Conservation (phyloP, 2,113 vertebrate species). For the Dolichallabes microphthalmus region DNA sequence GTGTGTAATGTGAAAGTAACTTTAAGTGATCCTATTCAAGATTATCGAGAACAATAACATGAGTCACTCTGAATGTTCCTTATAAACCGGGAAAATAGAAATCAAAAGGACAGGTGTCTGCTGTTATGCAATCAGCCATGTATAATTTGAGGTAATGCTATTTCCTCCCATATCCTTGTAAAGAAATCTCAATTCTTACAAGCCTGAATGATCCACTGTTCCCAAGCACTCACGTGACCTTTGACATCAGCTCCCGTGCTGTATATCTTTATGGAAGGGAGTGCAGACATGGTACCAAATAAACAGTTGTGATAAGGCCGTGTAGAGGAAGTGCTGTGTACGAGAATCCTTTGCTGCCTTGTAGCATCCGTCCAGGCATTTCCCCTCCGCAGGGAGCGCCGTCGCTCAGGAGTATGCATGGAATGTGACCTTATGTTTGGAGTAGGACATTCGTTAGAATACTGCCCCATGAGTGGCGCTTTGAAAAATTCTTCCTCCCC, state of each 20-base stretch:
- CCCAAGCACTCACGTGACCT: slow-evolving; percentile 2
- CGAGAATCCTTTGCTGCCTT: slow-evolving; percentile 62
- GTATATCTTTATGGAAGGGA: slow-evolving; percentile 36
- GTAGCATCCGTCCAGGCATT: slow-evolving; percentile 65
- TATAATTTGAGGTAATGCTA: not conserved
- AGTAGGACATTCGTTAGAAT: slow-evolving; percentile 64
- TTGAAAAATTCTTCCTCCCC: slow-evolving; percentile 9
- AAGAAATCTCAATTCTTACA: not conserved
- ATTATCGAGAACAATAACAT: not conserved
- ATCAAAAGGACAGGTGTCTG: slow-evolving; percentile 24
- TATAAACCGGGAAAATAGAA: slow-evolving; percentile 15
- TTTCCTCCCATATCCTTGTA: not conserved
- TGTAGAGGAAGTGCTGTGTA: slow-evolving; percentile 70
- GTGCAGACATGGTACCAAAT: slow-evolving; percentile 37
- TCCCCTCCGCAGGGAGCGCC: slow-evolving; percentile 69
- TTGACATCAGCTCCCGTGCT: slow-evolving; percentile 25
- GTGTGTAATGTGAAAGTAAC: not conserved
- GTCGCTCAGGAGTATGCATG: slow-evolving; percentile 69
- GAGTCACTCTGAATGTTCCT: not conserved
- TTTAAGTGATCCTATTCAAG: not conserved
- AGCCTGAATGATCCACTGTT: not conserved
- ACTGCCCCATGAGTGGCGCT: slow-evolving; percentile 49
- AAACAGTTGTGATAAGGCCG: slow-evolving; percentile 64
- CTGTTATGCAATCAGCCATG: not conserved
- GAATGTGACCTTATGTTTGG: slow-evolving; percentile 74